These are phyloP conservation scores for Paguma larvata DNA, from an alignment of 2,797 vertebrate species.

Conservation along the genomic window DNA sequence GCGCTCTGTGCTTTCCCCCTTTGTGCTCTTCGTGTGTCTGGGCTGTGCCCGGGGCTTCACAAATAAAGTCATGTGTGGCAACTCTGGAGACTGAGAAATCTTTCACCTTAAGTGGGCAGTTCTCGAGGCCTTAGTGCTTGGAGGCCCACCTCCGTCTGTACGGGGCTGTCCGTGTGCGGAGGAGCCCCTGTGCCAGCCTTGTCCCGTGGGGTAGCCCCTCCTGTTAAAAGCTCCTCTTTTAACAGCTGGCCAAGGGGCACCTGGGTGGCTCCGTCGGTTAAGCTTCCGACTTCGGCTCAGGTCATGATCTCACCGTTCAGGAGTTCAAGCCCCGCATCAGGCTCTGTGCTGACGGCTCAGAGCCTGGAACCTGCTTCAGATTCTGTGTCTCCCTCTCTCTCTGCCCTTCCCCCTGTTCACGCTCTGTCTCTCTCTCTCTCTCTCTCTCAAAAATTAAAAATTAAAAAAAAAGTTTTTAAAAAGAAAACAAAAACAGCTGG, in stretches of 20 bases:
- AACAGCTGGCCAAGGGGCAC: too few relatives aligned
- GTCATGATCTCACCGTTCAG: too few relatives aligned
- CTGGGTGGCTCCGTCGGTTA: too few relatives aligned
- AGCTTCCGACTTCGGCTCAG: too few relatives aligned
- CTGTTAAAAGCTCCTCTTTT: rapidly evolving
- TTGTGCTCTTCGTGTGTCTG: constrained; percentile 47
- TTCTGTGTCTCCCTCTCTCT: too few relatives aligned
- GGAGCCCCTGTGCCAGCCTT: not conserved
- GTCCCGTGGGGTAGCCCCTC: not conserved
- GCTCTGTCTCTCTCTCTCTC: too few relatives aligned
- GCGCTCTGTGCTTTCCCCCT: not conserved
- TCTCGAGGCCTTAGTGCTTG: rapidly evolving
- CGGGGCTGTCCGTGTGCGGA: not conserved
- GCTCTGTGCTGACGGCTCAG: too few relatives aligned
- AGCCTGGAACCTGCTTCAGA: too few relatives aligned
- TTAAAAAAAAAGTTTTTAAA: too few relatives aligned
- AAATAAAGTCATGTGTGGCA: constrained; percentile 78
- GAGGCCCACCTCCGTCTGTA: not conserved
- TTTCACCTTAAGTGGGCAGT: not conserved
- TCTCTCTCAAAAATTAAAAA: too few relatives aligned
- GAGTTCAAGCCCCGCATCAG: too few relatives aligned
- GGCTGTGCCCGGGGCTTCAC: constrained; percentile 78
- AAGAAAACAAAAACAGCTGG: not conserved
- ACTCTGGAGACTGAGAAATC: not conserved
- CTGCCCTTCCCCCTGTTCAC: too few relatives aligned